Conservation (phyloP, 2,797 vertebrate species). For the Premnoplex brunnescens region DNA sequence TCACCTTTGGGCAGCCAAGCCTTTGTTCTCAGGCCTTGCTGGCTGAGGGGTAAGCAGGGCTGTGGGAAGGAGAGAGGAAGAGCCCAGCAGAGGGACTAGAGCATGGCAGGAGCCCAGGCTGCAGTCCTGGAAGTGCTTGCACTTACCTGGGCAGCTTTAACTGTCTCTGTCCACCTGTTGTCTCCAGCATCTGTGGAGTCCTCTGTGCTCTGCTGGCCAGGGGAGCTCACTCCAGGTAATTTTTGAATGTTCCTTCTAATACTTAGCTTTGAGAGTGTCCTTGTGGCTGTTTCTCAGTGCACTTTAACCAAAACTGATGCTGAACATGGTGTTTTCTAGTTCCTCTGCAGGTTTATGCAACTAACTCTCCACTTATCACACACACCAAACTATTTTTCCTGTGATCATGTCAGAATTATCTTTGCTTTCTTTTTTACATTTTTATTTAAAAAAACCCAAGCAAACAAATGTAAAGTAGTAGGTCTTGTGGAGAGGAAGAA, state of each 20-base stretch:
- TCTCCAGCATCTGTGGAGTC: rapidly evolving
- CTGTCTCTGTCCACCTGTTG: rapidly evolving
- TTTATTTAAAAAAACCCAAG: neutral
- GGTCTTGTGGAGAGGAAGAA: neutral
- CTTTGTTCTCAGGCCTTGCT: rapidly evolving
- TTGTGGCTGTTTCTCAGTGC: rapidly evolving
- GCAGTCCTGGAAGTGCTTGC: neutral
- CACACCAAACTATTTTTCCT: neutral
- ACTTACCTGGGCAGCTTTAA: rapidly evolving
- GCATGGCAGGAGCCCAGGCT: rapidly evolving
- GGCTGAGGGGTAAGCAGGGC: rapidly evolving
- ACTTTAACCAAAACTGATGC: rapidly evolving
- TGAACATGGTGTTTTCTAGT: rapidly evolving
- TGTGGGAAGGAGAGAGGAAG: neutral
- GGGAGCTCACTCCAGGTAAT: neutral
- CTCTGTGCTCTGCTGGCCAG: rapidly evolving
- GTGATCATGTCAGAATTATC: neutral
- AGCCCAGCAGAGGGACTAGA: rapidly evolving
- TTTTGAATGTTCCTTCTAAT: neutral
- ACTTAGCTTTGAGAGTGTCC: rapidly evolving
- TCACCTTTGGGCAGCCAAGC: rapidly evolving
- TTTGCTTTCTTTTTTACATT: rapidly evolving
- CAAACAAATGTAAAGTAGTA: neutral
- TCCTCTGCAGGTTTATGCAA: neutral
- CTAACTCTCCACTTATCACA: neutral